Base-by-base conservation (phyloP, 92 coral and sea anemone species). In the Siderastrea radians region DNA sequence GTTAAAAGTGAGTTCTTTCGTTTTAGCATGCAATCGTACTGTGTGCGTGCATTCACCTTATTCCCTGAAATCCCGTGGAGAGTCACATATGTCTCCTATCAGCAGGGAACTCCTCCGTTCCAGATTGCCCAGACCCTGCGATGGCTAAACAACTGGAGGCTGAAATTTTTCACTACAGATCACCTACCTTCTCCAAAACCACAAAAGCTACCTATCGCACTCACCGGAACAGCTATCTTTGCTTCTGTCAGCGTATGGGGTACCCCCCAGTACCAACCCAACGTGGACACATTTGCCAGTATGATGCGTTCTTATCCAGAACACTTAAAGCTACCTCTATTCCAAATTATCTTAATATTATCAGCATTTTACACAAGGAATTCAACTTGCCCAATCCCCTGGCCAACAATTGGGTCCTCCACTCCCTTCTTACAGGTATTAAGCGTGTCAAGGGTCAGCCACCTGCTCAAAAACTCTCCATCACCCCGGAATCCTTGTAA, bases 231-330 rank as follows among this genome's bases (percentile, higher is more conserved):
- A 82, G 77, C 53, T 82, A 82, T 43, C 48, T 82, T 58, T 44
- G 78, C 7, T 82, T 82, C 48, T 82, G 70, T 44, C 77, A 67
- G 46, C 78, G 45, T 15, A 72, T 83, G 59, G 87, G 70, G 5
- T 83, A 83, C 52, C 66, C 72, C 4, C 80, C 74, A 12, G 19
- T 82, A 57, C 80, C 81, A 59, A 81, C 80, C n/a, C 73, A 49
- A 48, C 77, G 72, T 7, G 80, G 45, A 48, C 88, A 84, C 52
- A 58, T 84, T 12, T 84, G 63, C 16, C 87, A 72, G 63, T 83
- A 83, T 83, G 71, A 79, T 70, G 72, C 63, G 15, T 83, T 54
- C 51, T 77, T 72, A 61, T 58, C 80, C 19, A 51, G 80, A 62
- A 14, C 79, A 3, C 79, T 49, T 60, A 83, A 83, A 17, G 59